Percentiles rank a stretch among this genome's conserved stretches.
Conservation (phyloP, 2,888 invertebrate genomes). For the Archaeoteleia sp. region DNA sequence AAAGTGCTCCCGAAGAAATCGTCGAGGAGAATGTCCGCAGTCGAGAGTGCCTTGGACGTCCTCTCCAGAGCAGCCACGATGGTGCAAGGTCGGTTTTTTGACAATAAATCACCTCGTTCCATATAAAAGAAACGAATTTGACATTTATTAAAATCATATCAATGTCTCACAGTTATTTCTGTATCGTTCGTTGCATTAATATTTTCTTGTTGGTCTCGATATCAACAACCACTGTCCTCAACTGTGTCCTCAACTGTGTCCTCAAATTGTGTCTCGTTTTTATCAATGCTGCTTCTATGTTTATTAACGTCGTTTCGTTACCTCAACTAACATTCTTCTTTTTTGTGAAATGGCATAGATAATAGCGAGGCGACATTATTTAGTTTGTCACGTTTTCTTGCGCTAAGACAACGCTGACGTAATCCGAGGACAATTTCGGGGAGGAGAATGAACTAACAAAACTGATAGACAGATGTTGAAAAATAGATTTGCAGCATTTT, state of each 20-base stretch:
- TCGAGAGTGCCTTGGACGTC: conserved; percentile 90
- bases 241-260: no score
- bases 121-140: no score
- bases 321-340: neutral
- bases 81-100: conserved; percentile 80
- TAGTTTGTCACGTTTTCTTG: conserved; percentile 21
- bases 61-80: conserved; percentile 91
- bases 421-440: conserved; percentile 31
- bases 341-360: neutral
- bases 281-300: no score
- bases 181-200: no score
- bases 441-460: conserved; percentile 38
- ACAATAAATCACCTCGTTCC: no score
- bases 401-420: conserved; percentile 39
- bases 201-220: no score
- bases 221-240: no score
- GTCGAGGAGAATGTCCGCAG: conserved; percentile 78
- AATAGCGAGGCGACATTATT: conserved; percentile 4
- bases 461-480: conserved; percentile 29
- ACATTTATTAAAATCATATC: conserved; percentile 1
- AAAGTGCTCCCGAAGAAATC: conserved; percentile 17
- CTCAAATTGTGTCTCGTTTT: no score
- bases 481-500: no score
- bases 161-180: no score
- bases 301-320: neutral